Base-by-base conservation (phyloP, 2,888 invertebrate species). In the Acheta domesticus region DNA sequence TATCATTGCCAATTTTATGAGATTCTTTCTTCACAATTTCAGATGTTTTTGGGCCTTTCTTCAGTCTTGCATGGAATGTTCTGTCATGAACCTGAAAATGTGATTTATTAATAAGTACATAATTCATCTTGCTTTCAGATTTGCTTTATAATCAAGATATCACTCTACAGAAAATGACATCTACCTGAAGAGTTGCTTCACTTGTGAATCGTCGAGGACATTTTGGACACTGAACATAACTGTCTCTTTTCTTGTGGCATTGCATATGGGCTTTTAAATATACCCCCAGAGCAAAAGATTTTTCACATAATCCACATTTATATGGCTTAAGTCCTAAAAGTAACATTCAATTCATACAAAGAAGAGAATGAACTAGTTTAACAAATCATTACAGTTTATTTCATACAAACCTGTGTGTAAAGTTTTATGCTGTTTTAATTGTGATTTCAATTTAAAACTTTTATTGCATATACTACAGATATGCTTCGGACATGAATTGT, bases 131-230 rank as follows among this genome's bases (percentile, higher is more conserved):
- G 23, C 36, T 36, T 8, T 36, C n/a, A n/a, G n/a, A n/a, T n/a
- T n/a, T n/a, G n/a, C n/a, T n/a, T 36, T 5, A 36, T 74, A 19
- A 74, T n/a, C 74, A 74, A 74, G 12, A 21, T 74, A 74, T 21
- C 21, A n/a, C 74, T 74, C 5, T 19, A 74, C 19, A 74, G 20
- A 48, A 62, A 73, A 48, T 23, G 36, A 75, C 20, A 62, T 79
- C 73, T 73, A 83, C 82, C 80, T 82, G 80, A 16, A 82, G 75
- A 16, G 82, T 83, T 48, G 80, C 78, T 21, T 80, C 76, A 1
- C 82, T 80, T 11, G 79, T 78, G 79, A 83, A 83, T 80, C 80
- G 82, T n/a, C 83, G 73, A 3, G 82, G 81, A 50, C 83, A 83
- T 74, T 79, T 82, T 8, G 82, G 80, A 49, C 83, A 83, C 48